Evolutionary conservation across 35 echinoderm and acorn worm species (phyloP), one percentile per base, ranked within the genome.

Genomic region (Chiridota heheva): DNA sequence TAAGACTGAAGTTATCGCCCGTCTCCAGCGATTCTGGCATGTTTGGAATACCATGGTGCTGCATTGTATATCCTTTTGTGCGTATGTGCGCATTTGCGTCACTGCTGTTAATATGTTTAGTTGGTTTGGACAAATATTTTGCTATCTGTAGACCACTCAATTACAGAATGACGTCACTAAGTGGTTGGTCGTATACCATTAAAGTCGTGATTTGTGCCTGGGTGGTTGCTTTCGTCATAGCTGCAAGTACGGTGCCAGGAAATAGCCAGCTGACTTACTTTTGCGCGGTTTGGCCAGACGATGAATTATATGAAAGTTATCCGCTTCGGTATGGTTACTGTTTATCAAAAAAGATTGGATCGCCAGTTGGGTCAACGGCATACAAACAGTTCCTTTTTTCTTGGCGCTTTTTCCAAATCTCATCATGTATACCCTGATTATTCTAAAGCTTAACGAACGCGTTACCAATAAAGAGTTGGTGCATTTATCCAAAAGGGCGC

Each of bases 101-200:
- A 1, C 40, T 82, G 16, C 55, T 68, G 27, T 49, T 69, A 17
- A 64, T 82, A 31, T 69, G 55, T 30, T 67, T 86, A 30, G 69
- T 75, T 2, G 63, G 49, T 2, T 26, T 86, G 0, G 83, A 86
- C 46, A 40, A 71, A 44, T 86, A 76, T 63, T 74, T 62, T 30
- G 83, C 83, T 13, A 76, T 86, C 48, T 86, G 83, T 47, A 72
- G 63, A 4, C 83, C 83, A 16, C 62, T 69, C 25, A 17, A 59
- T 30, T 38, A 76, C 16, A 71, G 44, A 40, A 29, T 73, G 15
- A 38, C 70, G 20, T 42, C 68, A 12, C 40, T 27, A 3, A 45
- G 59, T 13, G 30, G 83, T 17, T 32, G 72, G 1, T 76, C 72
- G 25, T 39, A 76, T 58, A 75, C 83, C 5, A 42, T 37, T 35